phyloP scores from a whole-genome alignment of 2,888 invertebrate species.

The Cenopis cana region DNA sequence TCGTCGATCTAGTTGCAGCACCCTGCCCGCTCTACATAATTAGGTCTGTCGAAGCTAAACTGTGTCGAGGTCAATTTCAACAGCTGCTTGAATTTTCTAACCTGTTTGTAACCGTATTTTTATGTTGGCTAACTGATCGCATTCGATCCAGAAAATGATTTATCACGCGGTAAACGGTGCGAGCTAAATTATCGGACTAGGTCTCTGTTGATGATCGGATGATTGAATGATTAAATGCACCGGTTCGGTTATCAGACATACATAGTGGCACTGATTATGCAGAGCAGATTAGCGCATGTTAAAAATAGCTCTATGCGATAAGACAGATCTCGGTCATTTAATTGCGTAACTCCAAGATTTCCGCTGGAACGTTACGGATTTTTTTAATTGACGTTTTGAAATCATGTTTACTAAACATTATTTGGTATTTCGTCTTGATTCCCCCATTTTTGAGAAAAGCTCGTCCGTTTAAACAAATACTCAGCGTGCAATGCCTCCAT shows the following conservation, averaged over 20 bases:
- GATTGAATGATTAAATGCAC: constrained; percentile 28
- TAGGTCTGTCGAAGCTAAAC: constrained; percentile 69
- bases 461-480: too few species aligned
- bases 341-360: not conserved
- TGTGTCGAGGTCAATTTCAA: constrained; percentile 69
- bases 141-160: constrained; percentile 52
- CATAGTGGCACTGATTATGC: constrained; percentile 17
- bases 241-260: constrained; percentile 4
- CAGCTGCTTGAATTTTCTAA: constrained; percentile 38
- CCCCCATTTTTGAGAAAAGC: too few species aligned
- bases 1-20: constrained; percentile 56
- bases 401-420: too few species aligned
- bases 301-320: constrained; percentile 8
- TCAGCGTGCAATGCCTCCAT: too few species aligned
- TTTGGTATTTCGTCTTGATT: too few species aligned
- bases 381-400: too few species aligned
- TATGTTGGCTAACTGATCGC: constrained; percentile 63
- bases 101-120: constrained; percentile 34
- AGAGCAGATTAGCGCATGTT: not conserved
- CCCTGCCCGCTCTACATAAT: constrained; percentile 58
- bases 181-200: constrained; percentile 33
- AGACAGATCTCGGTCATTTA: not conserved
- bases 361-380: not conserved
- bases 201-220: constrained; percentile 27
- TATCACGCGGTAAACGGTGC: constrained; percentile 45